A percentile compares a stretch with the other conserved stretches of the same genome.
phyloP scores from a whole-genome alignment of 2,888 invertebrate species.

The Cantharis rufa region DNA sequence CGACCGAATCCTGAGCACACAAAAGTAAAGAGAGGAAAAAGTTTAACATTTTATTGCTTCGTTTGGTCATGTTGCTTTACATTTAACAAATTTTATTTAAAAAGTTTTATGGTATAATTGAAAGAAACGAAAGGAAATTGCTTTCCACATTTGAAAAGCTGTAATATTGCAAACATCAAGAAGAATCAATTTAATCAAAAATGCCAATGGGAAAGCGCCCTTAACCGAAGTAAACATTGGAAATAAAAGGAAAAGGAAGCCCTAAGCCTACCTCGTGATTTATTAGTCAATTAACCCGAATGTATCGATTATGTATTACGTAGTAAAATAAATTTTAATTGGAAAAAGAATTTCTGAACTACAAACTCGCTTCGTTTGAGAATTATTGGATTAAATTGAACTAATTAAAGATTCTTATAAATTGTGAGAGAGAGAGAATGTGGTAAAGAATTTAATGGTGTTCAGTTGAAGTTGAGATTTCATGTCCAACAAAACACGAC shows the following conservation, averaged over 20 bases:
- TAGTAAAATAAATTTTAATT: neutral
- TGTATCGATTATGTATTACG: neutral
- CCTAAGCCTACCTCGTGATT: neutral
- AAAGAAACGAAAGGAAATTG: neutral
- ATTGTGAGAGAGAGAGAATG: constrained; percentile 7
- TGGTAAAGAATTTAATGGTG: constrained; percentile 17
- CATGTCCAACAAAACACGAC: constrained; percentile 13
- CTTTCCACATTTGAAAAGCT: neutral
- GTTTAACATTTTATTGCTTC: neutral
- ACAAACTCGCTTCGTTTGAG: neutral
- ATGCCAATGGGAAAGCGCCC: neutral
- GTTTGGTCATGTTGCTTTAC: neutral
- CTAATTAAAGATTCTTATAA: neutral
- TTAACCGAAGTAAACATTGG: neutral
- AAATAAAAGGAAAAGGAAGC: neutral
- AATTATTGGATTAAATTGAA: neutral
- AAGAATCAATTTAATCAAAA: neutral
- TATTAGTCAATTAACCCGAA: neutral
- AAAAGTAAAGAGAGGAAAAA: neutral
- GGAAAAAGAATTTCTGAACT: neutral
- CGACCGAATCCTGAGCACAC: neutral
- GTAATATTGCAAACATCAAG: neutral
- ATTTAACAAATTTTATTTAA: neutral
- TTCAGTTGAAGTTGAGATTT: constrained; percentile 14
- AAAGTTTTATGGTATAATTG: neutral